Conservation (phyloP, 2,888 invertebrate genomes). For the Macrophya annulata region DNA sequence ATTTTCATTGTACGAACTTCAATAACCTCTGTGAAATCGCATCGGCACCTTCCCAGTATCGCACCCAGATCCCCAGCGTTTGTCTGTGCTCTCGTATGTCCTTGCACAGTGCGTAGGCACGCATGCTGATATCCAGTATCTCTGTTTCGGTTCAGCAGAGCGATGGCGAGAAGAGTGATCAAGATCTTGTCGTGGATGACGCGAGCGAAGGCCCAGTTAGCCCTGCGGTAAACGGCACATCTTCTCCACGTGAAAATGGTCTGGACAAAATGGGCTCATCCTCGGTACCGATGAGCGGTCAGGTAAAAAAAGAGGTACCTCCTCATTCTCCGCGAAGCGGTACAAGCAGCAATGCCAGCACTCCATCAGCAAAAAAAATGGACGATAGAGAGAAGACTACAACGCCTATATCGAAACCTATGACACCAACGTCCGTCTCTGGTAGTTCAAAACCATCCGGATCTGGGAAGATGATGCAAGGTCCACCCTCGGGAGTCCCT, state of each 20-base stretch:
- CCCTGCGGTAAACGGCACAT: constrained; percentile 89
- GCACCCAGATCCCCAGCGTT: constrained; percentile 11
- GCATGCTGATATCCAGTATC: constrained; percentile 46
- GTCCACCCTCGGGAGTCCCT: constrained; percentile 71
- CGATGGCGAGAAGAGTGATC: constrained; percentile 93
- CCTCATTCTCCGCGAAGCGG: constrained; percentile 85
- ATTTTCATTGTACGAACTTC: constrained; percentile 34
- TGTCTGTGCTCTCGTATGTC: background rate
- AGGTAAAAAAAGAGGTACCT: constrained; percentile 76
- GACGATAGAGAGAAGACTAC: constrained; percentile 91
- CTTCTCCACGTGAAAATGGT: constrained; percentile 93
- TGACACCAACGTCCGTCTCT: constrained; percentile 89
- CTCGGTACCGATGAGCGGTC: constrained; percentile 71
- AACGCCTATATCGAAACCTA: constrained; percentile 94
- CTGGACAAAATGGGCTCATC: constrained; percentile 85
- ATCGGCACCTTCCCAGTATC: constrained; percentile 22
- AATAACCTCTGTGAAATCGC: background rate
- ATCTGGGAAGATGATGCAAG: constrained; percentile 77
- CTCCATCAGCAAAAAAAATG: constrained; percentile 92
- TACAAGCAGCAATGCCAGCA: constrained; percentile 93
- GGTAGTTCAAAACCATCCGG: constrained; percentile 70
- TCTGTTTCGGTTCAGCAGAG: constrained; percentile 81
- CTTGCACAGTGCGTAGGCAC: background rate
- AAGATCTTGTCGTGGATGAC: constrained; percentile 97
- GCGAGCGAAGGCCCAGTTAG: constrained; percentile 96